A percentile compares a stretch with the other conserved stretches of the same genome.
phyloP scores from a whole-genome alignment of 2,888 invertebrate genomes.

The Nasonovia ribisnigri region DNA sequence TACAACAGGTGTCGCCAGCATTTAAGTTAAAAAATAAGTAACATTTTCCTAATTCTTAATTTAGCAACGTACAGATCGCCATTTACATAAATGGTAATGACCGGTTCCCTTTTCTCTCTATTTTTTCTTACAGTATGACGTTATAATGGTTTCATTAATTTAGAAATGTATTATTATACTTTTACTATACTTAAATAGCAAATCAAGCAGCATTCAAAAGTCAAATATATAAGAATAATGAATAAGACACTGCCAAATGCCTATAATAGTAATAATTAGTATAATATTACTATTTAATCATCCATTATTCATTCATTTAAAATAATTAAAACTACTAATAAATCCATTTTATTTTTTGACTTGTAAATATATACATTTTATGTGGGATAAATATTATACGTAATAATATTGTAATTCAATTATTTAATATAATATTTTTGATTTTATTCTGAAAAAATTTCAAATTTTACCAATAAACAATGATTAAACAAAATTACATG shows the following conservation, averaged over 20 bases:
- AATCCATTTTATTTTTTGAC: background rate
- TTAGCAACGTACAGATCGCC: no score
- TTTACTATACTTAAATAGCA: no score
- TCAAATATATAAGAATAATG: background rate
- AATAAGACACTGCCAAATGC: background rate
- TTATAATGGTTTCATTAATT: background rate
- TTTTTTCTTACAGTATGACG: background rate
- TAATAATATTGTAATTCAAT: background rate
- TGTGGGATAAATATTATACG: background rate
- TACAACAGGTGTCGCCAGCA: no score
- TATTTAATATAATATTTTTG: background rate
- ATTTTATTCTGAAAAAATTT: background rate
- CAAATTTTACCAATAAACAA: slow-evolving; percentile 52
- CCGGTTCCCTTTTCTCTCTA: no score
- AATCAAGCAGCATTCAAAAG: background rate
- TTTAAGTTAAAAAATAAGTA: no score
- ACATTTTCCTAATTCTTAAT: no score
- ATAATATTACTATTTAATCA: background rate
- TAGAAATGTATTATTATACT: background rate
- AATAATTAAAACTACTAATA: background rate
- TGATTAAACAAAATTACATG: slow-evolving; percentile 50
- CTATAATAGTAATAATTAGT: background rate
- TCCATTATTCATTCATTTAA: background rate
- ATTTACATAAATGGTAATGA: no score
- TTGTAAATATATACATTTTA: background rate